These are phyloP conservation scores for Matsumyia berberina DNA, from an alignment of 2,888 invertebrate species.

Conservation along the genomic window DNA sequence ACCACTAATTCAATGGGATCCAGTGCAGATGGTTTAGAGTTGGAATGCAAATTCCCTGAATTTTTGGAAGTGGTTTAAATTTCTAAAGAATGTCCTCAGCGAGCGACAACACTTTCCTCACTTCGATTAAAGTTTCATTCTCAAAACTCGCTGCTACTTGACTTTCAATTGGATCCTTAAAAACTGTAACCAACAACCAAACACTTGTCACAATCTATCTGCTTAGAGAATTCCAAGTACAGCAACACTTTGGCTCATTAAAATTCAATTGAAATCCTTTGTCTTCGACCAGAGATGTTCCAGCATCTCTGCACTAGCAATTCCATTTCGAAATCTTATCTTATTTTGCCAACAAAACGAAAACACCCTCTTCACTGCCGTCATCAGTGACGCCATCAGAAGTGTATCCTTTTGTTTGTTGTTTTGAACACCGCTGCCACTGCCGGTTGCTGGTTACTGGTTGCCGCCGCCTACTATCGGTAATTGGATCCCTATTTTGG, in stretches of 20 bases:
- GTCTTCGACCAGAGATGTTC: constrained; percentile 42
- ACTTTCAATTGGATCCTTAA: neutral
- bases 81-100: neutral
- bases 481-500: constrained; percentile 70
- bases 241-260: constrained; percentile 28
- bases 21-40: constrained; percentile 53
- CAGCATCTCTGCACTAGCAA: constrained; percentile 2
- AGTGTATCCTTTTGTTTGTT: constrained; percentile 65
- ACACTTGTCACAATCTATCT: constrained; percentile 43
- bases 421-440: constrained; percentile 24
- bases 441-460: neutral
- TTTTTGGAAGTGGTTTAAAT: neutral
- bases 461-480: constrained; percentile 39
- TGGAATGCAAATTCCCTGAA: constrained; percentile 3
- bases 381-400: constrained; percentile 66
- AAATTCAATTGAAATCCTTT: constrained; percentile 58
- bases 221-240: neutral
- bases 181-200: constrained; percentile 19
- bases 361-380: constrained; percentile 50
- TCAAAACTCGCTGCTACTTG: neutral
- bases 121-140: neutral
- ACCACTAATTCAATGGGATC: constrained; percentile 72
- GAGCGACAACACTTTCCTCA: too few species aligned
- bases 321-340: constrained; percentile 53
- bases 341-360: constrained; percentile 69